Evolutionary conservation across 2,888 invertebrate genomes (phyloP).

Genomic region (Escarpia spicata): DNA sequence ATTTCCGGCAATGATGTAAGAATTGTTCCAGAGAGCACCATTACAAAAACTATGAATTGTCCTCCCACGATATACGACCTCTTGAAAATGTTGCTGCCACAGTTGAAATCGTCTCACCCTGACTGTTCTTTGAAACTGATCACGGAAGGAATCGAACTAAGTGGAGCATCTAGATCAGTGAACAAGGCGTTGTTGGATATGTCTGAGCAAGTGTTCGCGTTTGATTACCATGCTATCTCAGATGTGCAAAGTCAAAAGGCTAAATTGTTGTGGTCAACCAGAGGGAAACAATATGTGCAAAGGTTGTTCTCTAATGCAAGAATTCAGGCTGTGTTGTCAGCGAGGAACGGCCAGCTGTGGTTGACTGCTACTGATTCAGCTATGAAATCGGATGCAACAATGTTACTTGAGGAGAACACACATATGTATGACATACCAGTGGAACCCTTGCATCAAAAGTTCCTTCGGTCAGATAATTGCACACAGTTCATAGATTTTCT

Average conservation of each 20-base stretch:
- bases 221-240: background rate
- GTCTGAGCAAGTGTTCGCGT: background rate
- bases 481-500: background rate
- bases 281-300: background rate
- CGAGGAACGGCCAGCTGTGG: background rate
- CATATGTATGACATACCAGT: background rate
- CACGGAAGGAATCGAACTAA: background rate
- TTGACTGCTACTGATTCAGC: background rate
- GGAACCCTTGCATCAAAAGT: background rate
- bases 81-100: background rate
- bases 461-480: background rate
- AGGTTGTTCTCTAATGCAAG: background rate
- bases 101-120: background rate
- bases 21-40: background rate
- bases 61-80: background rate
- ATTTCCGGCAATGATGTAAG: background rate
- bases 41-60: background rate
- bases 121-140: background rate
- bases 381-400: background rate
- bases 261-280: background rate
- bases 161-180: background rate
- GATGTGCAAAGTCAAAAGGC: background rate
- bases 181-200: background rate
- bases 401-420: background rate
- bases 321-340: background rate